Conservation (phyloP, 2,888 invertebrate species). For the Crossocerus cetratus region DNA sequence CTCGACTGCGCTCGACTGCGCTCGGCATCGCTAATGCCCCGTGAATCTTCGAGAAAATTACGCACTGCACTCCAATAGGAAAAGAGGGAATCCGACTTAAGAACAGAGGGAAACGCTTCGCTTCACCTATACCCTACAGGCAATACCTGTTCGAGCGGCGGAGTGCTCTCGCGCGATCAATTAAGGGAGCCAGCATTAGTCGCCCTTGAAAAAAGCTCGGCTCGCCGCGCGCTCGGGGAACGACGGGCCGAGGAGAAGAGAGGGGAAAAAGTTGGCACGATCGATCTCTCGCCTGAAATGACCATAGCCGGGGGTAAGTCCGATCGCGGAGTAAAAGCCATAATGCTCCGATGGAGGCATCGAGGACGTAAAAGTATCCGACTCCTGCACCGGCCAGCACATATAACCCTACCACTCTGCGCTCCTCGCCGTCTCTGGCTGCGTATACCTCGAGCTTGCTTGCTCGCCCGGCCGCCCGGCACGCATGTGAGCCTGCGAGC, state of each 20-base stretch:
- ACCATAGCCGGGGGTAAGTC: constrained; percentile 62
- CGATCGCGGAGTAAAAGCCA: constrained; percentile 56
- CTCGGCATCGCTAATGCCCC: constrained; percentile 40
- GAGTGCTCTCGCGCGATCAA: neutral
- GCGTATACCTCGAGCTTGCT: constrained; percentile 15
- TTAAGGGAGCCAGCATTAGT: neutral
- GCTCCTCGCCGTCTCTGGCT: neutral
- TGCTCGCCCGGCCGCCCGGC: constrained; percentile 36
- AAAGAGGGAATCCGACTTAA: neutral
- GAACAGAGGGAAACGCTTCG: neutral
- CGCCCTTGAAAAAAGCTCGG: neutral
- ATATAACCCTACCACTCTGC: constrained; percentile 11
- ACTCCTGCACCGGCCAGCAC: constrained; percentile 5
- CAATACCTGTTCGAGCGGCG: neutral
- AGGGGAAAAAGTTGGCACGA: constrained; percentile 45
- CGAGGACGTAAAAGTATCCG: constrained; percentile 51
- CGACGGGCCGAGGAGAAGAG: constrained; percentile 2
- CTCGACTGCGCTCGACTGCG: too few species aligned
- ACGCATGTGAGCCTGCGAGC: constrained; percentile 41
- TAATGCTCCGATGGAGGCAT: constrained; percentile 52
- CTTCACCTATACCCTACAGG: too few species aligned
- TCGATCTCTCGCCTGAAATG: constrained; percentile 56
- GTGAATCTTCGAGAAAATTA: neutral
- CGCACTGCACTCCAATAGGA: constrained; percentile 3
- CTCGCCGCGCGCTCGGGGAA: constrained; percentile 9